Conservation (phyloP, 2,888 invertebrate species). For the Caenorhabditis doughertyi region DNA sequence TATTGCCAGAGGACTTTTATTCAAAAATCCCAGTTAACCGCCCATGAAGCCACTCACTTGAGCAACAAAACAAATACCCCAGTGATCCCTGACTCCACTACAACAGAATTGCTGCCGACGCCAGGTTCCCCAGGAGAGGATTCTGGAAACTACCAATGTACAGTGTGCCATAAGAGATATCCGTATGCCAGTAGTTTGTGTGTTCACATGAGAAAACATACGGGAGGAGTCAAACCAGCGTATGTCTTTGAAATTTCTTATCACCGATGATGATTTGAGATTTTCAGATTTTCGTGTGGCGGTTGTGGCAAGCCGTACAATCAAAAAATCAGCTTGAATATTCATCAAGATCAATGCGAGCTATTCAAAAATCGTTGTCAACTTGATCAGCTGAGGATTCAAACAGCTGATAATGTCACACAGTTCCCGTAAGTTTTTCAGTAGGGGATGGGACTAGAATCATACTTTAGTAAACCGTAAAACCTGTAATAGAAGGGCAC, state of each 20-base stretch:
- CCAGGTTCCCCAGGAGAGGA: slow-evolving; percentile 2
- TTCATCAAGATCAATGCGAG: slow-evolving; percentile 81
- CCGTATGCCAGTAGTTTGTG: slow-evolving; percentile 81
- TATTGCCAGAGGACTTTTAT: slow-evolving; percentile 81
- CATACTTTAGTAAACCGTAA: no score
- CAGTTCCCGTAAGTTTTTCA: slow-evolving; percentile 45
- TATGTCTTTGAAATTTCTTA: slow-evolving; percentile 57
- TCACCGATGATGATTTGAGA: neutral
- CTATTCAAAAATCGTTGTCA: slow-evolving; percentile 28
- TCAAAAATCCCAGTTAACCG: slow-evolving; percentile 82
- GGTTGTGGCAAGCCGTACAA: slow-evolving; percentile 80
- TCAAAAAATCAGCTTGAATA: slow-evolving; percentile 80
- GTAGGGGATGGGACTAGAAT: no score
- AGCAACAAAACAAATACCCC: slow-evolving; percentile 15
- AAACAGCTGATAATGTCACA: slow-evolving; percentile 34
- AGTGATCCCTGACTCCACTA: slow-evolving; percentile 9
- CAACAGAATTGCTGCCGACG: neutral
- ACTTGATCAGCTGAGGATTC: slow-evolving; percentile 16
- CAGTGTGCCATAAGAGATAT: slow-evolving; percentile 80
- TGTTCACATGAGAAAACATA: slow-evolving; percentile 82
- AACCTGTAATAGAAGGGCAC: no score
- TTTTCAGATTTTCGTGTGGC: slow-evolving; percentile 75
- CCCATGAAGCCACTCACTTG: slow-evolving; percentile 81
- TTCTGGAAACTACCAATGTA: slow-evolving; percentile 71
- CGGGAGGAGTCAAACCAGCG: slow-evolving; percentile 78